Evolutionary conservation across 2,888 invertebrate species (phyloP), one percentile per base, ranked within the genome.

Genomic region (Strigamia maritima): DNA sequence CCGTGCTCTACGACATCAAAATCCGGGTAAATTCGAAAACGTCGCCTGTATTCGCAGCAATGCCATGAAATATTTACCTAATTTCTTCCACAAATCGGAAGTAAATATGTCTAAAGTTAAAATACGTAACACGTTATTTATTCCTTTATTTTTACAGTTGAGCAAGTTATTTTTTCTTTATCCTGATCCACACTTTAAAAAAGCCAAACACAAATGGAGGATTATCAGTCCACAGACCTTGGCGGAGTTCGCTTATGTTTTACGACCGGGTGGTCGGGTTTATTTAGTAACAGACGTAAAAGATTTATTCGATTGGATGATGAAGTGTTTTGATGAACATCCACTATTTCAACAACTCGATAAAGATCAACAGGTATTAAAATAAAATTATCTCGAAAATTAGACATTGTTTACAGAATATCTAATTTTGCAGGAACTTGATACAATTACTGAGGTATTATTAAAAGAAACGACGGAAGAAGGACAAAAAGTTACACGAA

Each of bases 111-210:
- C 14, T 12, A 16, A 10, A 22, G 2, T 22, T 75, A 75, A 24
- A 75, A 28, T 19, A 26, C 2, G 7, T 4, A 31, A 40, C 40
- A 40, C 16, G 14, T 14, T 44, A 44, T 44, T 44, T 44, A 2
- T 35, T 35, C 2, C 10, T 35, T 83, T 83, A 81, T 78, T 82
- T 80, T 90, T 90, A 82, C 88, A 97, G 92, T 87, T 98, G 70
- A 91, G 91, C 81, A 98, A 98, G 88, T 95, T 99, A 93, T 99
- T 99, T 87, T 98, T 99, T 87, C 88, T 99, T 22, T 99, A 97
- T 87, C 99, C 99, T 28, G 99, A 99, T 88, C 99, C 99, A 38
- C 99, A 99, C 88, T 99, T 99, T 86, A 99, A 99, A 86, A 96
- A 93, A 85, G 92, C 97, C 0, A 99, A 99, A 87, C 97, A 98